Evolutionary conservation across 2,888 invertebrate genomes (phyloP).

Genomic region (Noctua janthina): DNA sequence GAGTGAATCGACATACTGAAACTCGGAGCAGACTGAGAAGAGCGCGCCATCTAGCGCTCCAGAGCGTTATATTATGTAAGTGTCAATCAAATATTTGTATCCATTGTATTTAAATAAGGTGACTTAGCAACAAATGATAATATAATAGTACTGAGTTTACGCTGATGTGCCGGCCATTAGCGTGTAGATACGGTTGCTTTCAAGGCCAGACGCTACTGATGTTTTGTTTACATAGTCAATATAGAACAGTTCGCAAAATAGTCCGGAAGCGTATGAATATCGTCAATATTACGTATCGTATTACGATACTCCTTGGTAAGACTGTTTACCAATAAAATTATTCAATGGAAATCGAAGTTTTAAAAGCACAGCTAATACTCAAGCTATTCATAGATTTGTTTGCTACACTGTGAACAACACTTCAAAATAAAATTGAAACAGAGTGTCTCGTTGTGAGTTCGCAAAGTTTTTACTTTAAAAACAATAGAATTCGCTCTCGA

Average conservation of each 20-base stretch:
- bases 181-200: not conserved
- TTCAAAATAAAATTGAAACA: not conserved
- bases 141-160: not conserved
- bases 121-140: not conserved
- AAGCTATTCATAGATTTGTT: not conserved
- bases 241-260: not conserved
- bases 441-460: not conserved
- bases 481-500: not conserved
- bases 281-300: not conserved
- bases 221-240: not conserved
- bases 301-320: no score
- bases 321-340: no score
- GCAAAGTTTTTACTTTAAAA: not conserved
- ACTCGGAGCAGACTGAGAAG: no score
- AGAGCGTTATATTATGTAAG: no score
- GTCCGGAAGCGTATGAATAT: not conserved
- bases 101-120: not conserved
- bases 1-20: no score
- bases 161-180: not conserved
- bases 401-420: not conserved
- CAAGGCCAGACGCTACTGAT: not conserved
- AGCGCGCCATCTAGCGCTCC: no score
- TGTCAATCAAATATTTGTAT: not conserved
- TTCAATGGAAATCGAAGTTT: no score
- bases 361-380: not conserved